Conservation (phyloP, 2,113 vertebrate species). For the Rhabdomys dilectus region DNA sequence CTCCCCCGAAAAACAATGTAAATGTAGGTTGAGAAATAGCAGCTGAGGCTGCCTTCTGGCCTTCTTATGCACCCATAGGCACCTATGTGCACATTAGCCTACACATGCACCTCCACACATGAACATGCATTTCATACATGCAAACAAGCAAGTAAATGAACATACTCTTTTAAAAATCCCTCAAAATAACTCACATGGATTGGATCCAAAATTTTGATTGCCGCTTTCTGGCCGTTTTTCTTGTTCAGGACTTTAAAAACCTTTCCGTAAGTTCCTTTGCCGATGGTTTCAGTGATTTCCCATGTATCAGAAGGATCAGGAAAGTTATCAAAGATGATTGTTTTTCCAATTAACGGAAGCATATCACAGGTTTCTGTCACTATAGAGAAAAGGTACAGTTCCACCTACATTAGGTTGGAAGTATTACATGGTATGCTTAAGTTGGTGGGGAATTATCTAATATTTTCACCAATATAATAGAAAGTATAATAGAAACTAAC, state of each 20-base stretch:
- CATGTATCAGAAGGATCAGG: conserved; percentile 98
- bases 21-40: not conserved
- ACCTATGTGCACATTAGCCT: no score
- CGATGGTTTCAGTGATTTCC: conserved; percentile 98
- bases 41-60: not conserved
- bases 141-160: not conserved
- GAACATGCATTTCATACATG: not conserved
- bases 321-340: conserved; percentile 96
- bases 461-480: conserved; percentile 29
- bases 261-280: conserved; percentile 98
- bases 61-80: not conserved
- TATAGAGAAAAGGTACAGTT: conserved; percentile 81
- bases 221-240: conserved; percentile 95
- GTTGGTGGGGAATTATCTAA: conserved; percentile 48
- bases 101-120: not conserved
- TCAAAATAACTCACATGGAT: conserved; percentile 92
- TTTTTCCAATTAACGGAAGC: conserved; percentile 95
- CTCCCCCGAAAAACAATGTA: not conserved
- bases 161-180: not conserved
- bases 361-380: conserved; percentile 91
- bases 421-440: conserved; percentile 21
- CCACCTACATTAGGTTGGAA: conserved; percentile 40
- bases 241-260: conserved; percentile 98
- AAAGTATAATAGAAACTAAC: conserved; percentile 28
- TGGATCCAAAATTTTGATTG: conserved; percentile 98